Conservation (phyloP, 2,888 invertebrate genomes). For the Drosophila mettleri region DNA sequence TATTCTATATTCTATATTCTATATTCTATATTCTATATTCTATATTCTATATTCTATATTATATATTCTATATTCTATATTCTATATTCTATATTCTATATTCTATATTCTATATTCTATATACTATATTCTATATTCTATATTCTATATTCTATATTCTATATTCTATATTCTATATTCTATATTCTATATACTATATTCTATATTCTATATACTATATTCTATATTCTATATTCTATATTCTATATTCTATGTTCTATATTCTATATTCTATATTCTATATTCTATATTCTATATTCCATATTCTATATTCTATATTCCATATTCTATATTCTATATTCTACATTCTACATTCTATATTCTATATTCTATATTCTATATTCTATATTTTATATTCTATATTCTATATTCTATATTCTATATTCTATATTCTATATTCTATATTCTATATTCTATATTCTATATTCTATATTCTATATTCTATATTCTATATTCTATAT, state of each 20-base stretch:
- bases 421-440: neutral
- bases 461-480: neutral
- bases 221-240: too few relatives aligned
- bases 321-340: neutral
- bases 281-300: neutral
- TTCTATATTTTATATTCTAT: neutral
- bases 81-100: neutral
- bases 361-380: neutral
- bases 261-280: neutral
- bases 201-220: neutral
- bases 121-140: neutral
- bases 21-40: neutral
- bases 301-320: neutral
- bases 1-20: neutral
- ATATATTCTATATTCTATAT: neutral
- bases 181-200: too few relatives aligned
- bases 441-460: neutral
- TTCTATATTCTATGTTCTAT: neutral
- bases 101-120: neutral
- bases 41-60: neutral
- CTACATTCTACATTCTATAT: neutral
- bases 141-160: too few relatives aligned
- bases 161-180: neutral
- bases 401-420: neutral
- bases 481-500: neutral